Percentiles rank a stretch among this genome's conserved stretches.
These are phyloP conservation scores for Disparrhopalites patrizii DNA, from an alignment of 2,888 invertebrate genomes.

Conservation along the genomic window DNA sequence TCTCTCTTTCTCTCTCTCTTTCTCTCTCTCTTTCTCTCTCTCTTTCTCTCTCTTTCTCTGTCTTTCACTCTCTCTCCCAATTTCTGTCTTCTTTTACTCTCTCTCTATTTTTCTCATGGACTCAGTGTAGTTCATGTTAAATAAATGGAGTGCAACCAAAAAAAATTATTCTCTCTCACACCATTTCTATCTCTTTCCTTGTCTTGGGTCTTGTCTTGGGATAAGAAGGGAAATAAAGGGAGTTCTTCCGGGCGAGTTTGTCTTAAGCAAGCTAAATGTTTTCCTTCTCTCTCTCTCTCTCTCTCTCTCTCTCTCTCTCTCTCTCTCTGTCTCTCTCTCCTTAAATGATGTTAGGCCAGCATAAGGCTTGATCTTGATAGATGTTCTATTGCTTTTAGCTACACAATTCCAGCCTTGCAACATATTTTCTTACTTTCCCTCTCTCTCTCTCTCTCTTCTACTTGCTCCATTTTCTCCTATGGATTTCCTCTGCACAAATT, in stretches of 20 bases:
- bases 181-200: not conserved
- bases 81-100: not conserved
- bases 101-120: not conserved
- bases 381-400: constrained; percentile 15
- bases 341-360: not conserved
- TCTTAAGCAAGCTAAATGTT: constrained; percentile 6
- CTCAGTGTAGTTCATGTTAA: no score
- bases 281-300: no score
- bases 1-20: not conserved
- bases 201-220: not conserved
- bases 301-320: no score
- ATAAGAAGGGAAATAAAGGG: not conserved
- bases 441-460: not conserved
- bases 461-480: not conserved
- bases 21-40: not conserved
- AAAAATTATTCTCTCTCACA: constrained; percentile 3
- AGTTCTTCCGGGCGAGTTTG: not conserved
- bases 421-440: no score
- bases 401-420: not conserved
- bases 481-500: no score
- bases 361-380: constrained; percentile 12
- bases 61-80: not conserved
- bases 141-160: constrained; percentile 3
- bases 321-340: no score
- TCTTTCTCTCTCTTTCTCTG: not conserved